phyloP scores from a whole-genome alignment of 2,113 vertebrate species.

The Equus quagga region DNA sequence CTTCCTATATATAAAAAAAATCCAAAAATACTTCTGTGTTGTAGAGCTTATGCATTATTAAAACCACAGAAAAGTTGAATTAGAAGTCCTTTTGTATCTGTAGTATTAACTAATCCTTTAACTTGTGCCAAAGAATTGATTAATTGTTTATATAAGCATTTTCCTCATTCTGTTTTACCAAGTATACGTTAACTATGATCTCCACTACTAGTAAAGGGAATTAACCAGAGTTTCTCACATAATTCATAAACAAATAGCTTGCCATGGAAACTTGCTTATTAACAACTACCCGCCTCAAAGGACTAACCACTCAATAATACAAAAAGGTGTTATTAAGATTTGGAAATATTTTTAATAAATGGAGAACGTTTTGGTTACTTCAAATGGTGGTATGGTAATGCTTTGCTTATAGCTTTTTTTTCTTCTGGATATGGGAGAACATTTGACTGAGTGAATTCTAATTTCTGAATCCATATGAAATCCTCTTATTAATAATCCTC shows the following conservation, averaged over 20 bases:
- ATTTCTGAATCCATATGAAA: background rate
- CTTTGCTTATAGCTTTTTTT: background rate
- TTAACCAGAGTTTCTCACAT: constrained; percentile 39
- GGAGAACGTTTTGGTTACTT: background rate
- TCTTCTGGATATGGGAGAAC: background rate
- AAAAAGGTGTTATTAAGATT: constrained; percentile 26
- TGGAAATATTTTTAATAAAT: constrained; percentile 51
- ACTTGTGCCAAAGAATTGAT: background rate
- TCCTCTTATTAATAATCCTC: background rate
- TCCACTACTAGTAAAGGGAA: constrained; percentile 18
- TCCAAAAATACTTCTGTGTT: background rate
- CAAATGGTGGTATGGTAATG: background rate
- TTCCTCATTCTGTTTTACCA: background rate
- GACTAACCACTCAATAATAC: constrained; percentile 39
- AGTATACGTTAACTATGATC: constrained; percentile 49
- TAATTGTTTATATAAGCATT: constrained; percentile 33
- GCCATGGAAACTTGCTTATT: constrained; percentile 44
- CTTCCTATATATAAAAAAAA: background rate
- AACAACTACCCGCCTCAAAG: background rate
- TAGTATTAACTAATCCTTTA: background rate
- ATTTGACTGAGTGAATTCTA: background rate
- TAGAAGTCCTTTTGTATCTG: background rate
- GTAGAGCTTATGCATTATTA: background rate
- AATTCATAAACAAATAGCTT: constrained; percentile 60
- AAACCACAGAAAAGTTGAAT: background rate